phyloP scores from a whole-genome alignment of 2,888 invertebrate genomes.

The Latheticus oryzae region DNA sequence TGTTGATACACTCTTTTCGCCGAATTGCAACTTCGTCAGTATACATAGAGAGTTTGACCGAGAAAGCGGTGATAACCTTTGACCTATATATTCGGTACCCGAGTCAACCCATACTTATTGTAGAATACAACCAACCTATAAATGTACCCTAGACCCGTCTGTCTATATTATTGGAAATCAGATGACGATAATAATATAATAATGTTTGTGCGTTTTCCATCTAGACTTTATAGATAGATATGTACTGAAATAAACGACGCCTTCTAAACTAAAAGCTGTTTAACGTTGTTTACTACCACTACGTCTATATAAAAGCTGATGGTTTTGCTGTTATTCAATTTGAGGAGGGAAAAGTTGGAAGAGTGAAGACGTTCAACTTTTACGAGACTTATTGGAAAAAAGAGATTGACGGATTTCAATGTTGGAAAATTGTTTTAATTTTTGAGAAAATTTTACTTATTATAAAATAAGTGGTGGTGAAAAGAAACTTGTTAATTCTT shows the following conservation, averaged over 20 bases:
- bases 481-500: too few relatives aligned
- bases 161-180: slow-evolving; percentile 27
- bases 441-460: too few relatives aligned
- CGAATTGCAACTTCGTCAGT: too few relatives aligned
- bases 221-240: slow-evolving; percentile 28
- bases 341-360: slow-evolving; percentile 18
- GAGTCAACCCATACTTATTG: slow-evolving; percentile 15
- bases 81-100: slow-evolving; percentile 27
- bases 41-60: slow-evolving; percentile 19
- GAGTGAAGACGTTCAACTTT: slow-evolving; percentile 12
- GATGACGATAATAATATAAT: slow-evolving; percentile 31
- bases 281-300: slow-evolving; percentile 36
- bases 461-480: too few relatives aligned
- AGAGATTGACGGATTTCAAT: too few relatives aligned
- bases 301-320: slow-evolving; percentile 28
- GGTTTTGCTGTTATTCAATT: slow-evolving; percentile 36
- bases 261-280: slow-evolving; percentile 35
- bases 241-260: slow-evolving; percentile 29
- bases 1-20: too few relatives aligned
- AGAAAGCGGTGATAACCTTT: slow-evolving; percentile 28
- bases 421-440: too few relatives aligned
- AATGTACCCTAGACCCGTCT: slow-evolving; percentile 3
- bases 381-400: slow-evolving; percentile 11
- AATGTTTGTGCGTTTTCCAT: slow-evolving; percentile 28
- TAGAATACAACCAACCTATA: slow-evolving; percentile 1